Evolutionary conservation across 2,888 invertebrate genomes (phyloP).

Genomic region (Papilio protenor): DNA sequence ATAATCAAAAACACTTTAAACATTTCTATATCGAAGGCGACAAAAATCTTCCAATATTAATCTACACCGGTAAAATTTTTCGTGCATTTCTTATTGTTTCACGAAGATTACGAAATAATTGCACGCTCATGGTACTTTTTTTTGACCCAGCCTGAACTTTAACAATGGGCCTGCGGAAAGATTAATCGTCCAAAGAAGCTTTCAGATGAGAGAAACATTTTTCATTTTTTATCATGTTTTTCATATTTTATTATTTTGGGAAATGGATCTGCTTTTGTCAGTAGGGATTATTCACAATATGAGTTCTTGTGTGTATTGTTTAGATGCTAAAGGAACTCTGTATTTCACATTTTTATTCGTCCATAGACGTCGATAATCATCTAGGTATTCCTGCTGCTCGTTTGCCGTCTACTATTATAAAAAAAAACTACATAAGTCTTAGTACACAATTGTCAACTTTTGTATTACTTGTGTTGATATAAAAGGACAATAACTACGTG

Average conservation of each 20-base stretch:
- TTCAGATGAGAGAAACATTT: constrained; percentile 76
- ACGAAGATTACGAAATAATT: constrained; percentile 25
- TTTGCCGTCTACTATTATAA: too few relatives aligned
- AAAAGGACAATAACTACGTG: too few relatives aligned
- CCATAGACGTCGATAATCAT: too few relatives aligned
- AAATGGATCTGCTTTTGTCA: constrained; percentile 32
- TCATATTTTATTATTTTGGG: constrained; percentile 33
- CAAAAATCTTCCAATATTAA: neutral
- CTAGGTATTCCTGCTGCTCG: too few relatives aligned
- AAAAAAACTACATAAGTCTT: too few relatives aligned
- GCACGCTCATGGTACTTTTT: constrained; percentile 46
- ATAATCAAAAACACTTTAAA: neutral
- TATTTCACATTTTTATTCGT: too few relatives aligned
- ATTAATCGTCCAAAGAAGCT: constrained; percentile 81
- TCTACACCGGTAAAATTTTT: neutral
- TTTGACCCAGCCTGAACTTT: constrained; percentile 75
- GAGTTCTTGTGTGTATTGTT: neutral
- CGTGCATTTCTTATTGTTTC: constrained; percentile 22
- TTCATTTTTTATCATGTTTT: constrained; percentile 66
- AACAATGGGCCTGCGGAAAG: constrained; percentile 80
- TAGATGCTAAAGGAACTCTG: neutral
- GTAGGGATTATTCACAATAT: constrained; percentile 15
- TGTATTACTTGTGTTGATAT: too few relatives aligned
- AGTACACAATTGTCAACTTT: too few relatives aligned
- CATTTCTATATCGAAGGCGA: neutral